Evolutionary conservation across 2,797 vertebrate species (phyloP).

Genomic region (Acanthiza pusilla): DNA sequence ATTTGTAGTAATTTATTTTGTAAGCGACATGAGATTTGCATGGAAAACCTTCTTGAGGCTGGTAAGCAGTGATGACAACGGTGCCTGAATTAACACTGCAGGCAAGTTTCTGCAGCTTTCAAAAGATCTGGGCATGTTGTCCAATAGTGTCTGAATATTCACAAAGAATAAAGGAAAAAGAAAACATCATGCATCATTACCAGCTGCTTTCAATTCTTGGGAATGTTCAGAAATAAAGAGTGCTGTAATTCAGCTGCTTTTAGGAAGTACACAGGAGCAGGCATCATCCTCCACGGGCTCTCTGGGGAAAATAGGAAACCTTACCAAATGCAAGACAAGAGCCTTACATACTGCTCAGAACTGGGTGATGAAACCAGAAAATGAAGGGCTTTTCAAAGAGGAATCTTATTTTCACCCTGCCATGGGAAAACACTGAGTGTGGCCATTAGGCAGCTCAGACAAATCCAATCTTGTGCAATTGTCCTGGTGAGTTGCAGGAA

Average conservation of each 20-base stretch:
- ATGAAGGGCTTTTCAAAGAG: conserved; percentile 6
- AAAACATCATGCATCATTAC: not conserved
- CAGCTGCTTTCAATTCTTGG: not conserved
- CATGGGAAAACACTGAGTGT: not conserved
- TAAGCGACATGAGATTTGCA: not conserved
- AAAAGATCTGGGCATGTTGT: not conserved
- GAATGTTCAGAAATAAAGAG: not conserved
- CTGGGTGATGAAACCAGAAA: not conserved
- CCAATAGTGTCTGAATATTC: not conserved
- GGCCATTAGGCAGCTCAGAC: not conserved
- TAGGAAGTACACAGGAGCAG: not conserved
- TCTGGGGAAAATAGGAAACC: not conserved
- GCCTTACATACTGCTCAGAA: not conserved
- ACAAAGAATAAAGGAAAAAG: not conserved
- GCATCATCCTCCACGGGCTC: not conserved
- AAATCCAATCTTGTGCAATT: not conserved
- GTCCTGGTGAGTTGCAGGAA: not conserved
- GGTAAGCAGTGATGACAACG: not conserved
- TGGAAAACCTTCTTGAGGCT: not conserved
- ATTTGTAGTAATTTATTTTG: not conserved
- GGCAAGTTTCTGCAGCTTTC: not conserved
- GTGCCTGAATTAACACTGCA: not conserved
- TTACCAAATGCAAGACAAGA: not conserved
- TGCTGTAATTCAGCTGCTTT: not conserved
- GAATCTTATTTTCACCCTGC: not conserved